Base-by-base conservation (phyloP, 2,113 vertebrate genomes). In the Xiphophorus maculatus region DNA sequence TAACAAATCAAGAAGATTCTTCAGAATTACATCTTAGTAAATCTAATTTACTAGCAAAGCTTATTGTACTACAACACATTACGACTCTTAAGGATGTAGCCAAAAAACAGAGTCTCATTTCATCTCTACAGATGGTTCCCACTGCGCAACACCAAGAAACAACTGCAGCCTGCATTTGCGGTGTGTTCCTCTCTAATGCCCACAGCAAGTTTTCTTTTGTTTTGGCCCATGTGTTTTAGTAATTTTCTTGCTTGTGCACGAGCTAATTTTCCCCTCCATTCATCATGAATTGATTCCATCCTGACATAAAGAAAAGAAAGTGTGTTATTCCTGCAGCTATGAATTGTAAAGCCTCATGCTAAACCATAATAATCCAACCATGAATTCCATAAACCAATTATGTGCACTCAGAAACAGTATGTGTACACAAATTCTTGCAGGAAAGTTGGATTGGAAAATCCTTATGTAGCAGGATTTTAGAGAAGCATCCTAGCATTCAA, bases 381-480 rank as follows among this genome's bases (percentile, higher is more conserved):
- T 25, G 22, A 69, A 58, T 72, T 60, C 64, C 22, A 54, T 29
- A 81, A 84, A 84, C 0, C 37, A 67, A 61, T 79, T 65, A 72
- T 64, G n/a, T 73, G 80, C 66, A 64, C 66, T 70, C 68, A 28
- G 70, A 65, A 32, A 71, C 37, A 74, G 80, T 82, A 69, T 70
- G 69, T 66, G 73, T 67, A 40, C 19, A 40, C 66, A 66, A 63
- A 37, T 80, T 80, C 78, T 87, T 80, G 64, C 44, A 82, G 73
- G 40, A 79, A 86, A 84, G 70, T 54, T 85, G 66, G 13, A 80
- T 80, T 77, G 73, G 44, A 79, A 81, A 84, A 73, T 73, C 77
- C 71, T 78, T 78, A 90, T 69, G 5, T 35, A 37, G 80, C 85
- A 86, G 74, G 79, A 28, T 28, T 28, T 28, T 85, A 77, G 25